Conservation (phyloP, 2,888 invertebrate genomes). For the Lepidocyrtoides sp. region DNA sequence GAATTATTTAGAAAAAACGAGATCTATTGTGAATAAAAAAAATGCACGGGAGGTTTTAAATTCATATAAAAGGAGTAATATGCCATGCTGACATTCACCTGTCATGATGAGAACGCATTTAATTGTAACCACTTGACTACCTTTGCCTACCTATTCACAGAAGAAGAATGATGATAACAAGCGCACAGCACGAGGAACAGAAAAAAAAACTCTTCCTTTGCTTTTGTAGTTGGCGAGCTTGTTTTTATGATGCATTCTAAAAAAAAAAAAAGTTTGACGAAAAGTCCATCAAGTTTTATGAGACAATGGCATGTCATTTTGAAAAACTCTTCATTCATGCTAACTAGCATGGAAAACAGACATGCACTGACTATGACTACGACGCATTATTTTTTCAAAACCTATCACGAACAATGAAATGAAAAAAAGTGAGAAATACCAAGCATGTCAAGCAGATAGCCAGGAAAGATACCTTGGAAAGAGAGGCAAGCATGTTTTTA, state of each 20-base stretch:
- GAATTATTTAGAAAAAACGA: slow-evolving; percentile 72
- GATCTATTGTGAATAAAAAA: slow-evolving; percentile 46
- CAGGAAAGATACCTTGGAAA: slow-evolving; percentile 9
- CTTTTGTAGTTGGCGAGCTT: background rate
- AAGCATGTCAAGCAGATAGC: slow-evolving; percentile 52
- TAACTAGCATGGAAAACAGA: slow-evolving; percentile 66
- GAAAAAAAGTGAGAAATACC: slow-evolving; percentile 57
- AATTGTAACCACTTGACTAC: slow-evolving; percentile 34
- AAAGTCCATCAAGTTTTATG: slow-evolving; percentile 80
- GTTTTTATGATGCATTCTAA: slow-evolving; percentile 30
- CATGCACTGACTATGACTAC: slow-evolving; percentile 15
- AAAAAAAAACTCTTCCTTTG: slow-evolving; percentile 41
- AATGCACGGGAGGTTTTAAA: slow-evolving; percentile 37
- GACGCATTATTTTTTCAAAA: slow-evolving; percentile 46
- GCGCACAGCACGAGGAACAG: background rate
- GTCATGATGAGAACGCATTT: slow-evolving; percentile 73
- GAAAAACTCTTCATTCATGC: slow-evolving; percentile 75
- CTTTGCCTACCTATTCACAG: background rate
- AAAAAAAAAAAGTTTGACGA: slow-evolving; percentile 61
- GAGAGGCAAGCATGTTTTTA: slow-evolving; percentile 49
- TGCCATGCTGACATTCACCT: slow-evolving; percentile 74
- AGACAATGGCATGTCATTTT: slow-evolving; percentile 79
- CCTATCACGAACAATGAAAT: slow-evolving; percentile 24
- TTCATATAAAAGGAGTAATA: slow-evolving; percentile 22
- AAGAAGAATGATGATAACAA: background rate